Percentiles rank a stretch among this genome's conserved stretches.
phyloP scores from a whole-genome alignment of 2,888 invertebrate genomes.

The Aleiodes testaceus region DNA sequence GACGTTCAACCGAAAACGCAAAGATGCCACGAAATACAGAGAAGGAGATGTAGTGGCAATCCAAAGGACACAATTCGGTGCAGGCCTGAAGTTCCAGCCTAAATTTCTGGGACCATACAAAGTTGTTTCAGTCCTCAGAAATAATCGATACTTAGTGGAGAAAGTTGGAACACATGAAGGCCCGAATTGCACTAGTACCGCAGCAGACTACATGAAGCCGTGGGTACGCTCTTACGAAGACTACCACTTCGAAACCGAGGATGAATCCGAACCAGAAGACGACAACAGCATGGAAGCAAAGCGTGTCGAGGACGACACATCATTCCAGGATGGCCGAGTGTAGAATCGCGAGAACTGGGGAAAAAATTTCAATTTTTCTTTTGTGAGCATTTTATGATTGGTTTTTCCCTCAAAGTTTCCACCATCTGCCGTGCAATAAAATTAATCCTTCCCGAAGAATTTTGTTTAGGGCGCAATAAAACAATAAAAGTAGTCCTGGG shows the following conservation, averaged over 20 bases:
- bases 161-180: slow-evolving; percentile 41
- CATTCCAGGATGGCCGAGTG: not conserved
- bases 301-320: not conserved
- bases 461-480: no score
- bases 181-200: slow-evolving; percentile 31
- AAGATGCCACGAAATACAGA: slow-evolving; percentile 13
- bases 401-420: no score
- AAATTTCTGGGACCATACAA: slow-evolving; percentile 58
- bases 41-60: slow-evolving; percentile 58
- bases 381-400: no score
- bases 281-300: not conserved
- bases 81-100: slow-evolving; percentile 56
- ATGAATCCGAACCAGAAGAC: not conserved
- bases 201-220: slow-evolving; percentile 40
- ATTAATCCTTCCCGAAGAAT: no score
- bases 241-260: no score
- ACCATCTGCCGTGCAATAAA: no score
- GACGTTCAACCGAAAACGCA: slow-evolving; percentile 11
- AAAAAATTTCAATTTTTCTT: slow-evolving; percentile 6
- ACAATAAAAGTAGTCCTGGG: no score
- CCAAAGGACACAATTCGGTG: slow-evolving; percentile 63
- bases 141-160: slow-evolving; percentile 38
- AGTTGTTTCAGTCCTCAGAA: slow-evolving; percentile 20
- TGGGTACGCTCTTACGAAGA: slow-evolving; percentile 18
- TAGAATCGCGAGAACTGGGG: slow-evolving; percentile 17